Evolutionary conservation across 2,797 vertebrate species (phyloP).

Genomic region (Cyprinella venusta): DNA sequence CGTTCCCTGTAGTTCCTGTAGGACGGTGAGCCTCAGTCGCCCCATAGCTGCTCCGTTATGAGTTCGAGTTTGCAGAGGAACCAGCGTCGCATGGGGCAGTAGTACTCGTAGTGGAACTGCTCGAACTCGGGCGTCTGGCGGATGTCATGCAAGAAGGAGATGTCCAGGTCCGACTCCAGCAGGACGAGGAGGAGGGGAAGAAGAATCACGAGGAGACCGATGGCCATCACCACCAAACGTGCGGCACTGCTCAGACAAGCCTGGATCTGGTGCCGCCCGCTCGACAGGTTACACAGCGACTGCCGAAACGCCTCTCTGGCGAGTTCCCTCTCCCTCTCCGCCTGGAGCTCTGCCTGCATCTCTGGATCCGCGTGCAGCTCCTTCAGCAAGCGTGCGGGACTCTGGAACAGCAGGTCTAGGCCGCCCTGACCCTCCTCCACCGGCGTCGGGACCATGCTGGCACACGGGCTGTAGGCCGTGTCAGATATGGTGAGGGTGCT

Average conservation of each 20-base stretch:
- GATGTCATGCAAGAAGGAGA: slow-evolving; percentile 96
- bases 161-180: slow-evolving; percentile 94
- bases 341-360: slow-evolving; percentile 90
- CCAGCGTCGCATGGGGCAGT: slow-evolving; percentile 95
- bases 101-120: slow-evolving; percentile 97
- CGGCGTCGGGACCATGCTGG: slow-evolving; percentile 90
- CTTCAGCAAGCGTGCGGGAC: slow-evolving; percentile 82
- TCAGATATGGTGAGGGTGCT: slow-evolving; percentile 89
- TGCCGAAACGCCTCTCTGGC: slow-evolving; percentile 83
- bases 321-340: slow-evolving; percentile 85
- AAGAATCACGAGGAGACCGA: slow-evolving; percentile 88
- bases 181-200: slow-evolving; percentile 93
- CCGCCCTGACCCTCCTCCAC: slow-evolving; percentile 84
- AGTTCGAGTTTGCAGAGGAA: slow-evolving; percentile 88
- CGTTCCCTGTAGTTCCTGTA: slow-evolving; percentile 21
- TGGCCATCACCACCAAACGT: slow-evolving; percentile 87
- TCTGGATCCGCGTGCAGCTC: slow-evolving; percentile 90
- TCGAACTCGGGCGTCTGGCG: slow-evolving; percentile 95
- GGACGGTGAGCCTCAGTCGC: slow-evolving; percentile 75
- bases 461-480: slow-evolving; percentile 90
- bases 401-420: slow-evolving; percentile 91
- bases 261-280: slow-evolving; percentile 84
- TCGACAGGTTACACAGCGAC: slow-evolving; percentile 79
- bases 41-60: slow-evolving; percentile 84
- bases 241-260: slow-evolving; percentile 88